phyloP scores from a whole-genome alignment of 2,888 invertebrate genomes.

The Falcaria lacertinaria region DNA sequence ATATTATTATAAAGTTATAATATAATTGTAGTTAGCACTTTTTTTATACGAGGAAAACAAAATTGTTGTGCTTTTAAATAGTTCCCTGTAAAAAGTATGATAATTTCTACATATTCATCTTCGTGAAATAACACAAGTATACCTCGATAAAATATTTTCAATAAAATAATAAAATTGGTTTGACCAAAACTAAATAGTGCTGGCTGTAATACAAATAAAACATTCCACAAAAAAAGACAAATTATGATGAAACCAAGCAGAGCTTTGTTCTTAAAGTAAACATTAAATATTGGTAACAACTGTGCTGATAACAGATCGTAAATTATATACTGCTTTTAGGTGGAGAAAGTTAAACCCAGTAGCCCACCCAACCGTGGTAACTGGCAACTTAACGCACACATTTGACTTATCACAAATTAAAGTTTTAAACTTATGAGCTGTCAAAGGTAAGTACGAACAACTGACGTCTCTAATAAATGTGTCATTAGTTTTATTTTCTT shows the following conservation, averaged over 20 bases:
- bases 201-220: too few species aligned
- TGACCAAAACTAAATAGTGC: too few species aligned
- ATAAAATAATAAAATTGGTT: too few species aligned
- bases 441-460: conserved; percentile 57
- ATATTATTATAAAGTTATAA: too few species aligned
- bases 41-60: too few species aligned
- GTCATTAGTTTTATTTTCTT: conserved; percentile 63
- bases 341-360: conserved; percentile 68
- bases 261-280: background rate
- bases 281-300: conserved; percentile 15
- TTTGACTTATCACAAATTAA: conserved; percentile 75
- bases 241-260: background rate
- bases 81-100: too few species aligned
- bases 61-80: too few species aligned
- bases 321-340: conserved; percentile 27
- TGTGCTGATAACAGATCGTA: conserved; percentile 18
- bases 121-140: too few species aligned
- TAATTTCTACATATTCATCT: too few species aligned
- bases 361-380: conserved; percentile 48
- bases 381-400: conserved; percentile 42
- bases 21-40: too few species aligned
- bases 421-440: conserved; percentile 67
- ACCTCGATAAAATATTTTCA: too few species aligned
- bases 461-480: conserved; percentile 74
- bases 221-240: background rate